These are phyloP conservation scores for Calliphora vomitoria DNA, from an alignment of 2,888 invertebrate genomes.

Conservation along the genomic window DNA sequence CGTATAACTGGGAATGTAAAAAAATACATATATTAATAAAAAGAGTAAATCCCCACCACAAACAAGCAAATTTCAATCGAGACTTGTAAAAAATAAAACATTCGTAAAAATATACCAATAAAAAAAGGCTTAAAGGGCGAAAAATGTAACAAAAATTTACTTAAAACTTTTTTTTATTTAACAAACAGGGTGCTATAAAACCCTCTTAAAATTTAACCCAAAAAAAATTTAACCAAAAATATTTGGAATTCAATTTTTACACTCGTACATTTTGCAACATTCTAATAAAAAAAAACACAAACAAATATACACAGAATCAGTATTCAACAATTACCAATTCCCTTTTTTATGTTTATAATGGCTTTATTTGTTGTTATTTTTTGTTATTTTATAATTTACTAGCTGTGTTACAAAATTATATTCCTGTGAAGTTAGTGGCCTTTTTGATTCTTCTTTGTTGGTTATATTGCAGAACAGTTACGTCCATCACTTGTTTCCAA, in stretches of 20 bases:
- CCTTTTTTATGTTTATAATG: constrained; percentile 17
- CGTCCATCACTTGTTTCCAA: constrained; percentile 4
- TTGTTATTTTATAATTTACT: constrained; percentile 17
- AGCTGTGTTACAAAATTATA: constrained; percentile 8
- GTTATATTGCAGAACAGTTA: background rate
- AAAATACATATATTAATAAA: background rate
- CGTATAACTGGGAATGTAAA: background rate
- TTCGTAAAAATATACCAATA: background rate
- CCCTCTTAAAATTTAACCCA: constrained; percentile 4
- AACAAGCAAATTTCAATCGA: constrained; percentile 15
- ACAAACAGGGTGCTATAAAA: background rate
- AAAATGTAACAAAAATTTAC: background rate
- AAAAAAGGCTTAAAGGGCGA: constrained; percentile 33
- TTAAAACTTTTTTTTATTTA: background rate
- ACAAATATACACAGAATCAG: background rate
- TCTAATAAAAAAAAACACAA: constrained; percentile 14
- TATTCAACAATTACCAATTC: constrained; percentile 31
- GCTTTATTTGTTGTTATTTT: constrained; percentile 23
- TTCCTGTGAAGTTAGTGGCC: background rate
- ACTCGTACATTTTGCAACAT: background rate
- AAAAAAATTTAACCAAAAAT: background rate
- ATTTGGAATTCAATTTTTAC: background rate
- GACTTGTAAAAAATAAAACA: constrained; percentile 9
- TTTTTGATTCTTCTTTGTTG: background rate
- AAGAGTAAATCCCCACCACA: background rate